Evolutionary conservation across 2,113 vertebrate genomes (phyloP).

Genomic region (Dendropsophus ebraccatus): DNA sequence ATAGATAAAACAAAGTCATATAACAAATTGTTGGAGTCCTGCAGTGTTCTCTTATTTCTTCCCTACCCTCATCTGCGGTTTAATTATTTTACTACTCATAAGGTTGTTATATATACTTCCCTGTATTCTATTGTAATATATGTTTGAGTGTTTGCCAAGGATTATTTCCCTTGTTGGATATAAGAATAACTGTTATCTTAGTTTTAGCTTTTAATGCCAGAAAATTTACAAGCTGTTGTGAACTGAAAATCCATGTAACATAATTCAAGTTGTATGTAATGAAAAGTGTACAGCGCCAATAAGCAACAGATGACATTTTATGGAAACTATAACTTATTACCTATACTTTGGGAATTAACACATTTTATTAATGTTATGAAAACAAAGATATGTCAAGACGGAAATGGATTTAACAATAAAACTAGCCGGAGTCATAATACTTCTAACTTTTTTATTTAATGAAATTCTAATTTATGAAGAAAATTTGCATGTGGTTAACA

Average conservation of each 20-base stretch:
- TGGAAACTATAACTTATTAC: neutral
- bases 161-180: slow-evolving; percentile 8
- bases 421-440: neutral
- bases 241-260: neutral
- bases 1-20: too few species aligned
- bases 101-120: too few species aligned
- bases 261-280: neutral
- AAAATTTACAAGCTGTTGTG: slow-evolving; percentile 2
- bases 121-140: neutral
- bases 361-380: neutral
- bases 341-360: neutral
- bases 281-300: neutral
- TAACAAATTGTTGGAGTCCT: too few species aligned
- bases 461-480: neutral
- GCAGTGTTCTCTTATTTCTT: too few species aligned
- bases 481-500: neutral
- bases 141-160: slow-evolving; percentile 3
- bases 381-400: neutral
- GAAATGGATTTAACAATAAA: neutral
- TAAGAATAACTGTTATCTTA: slow-evolving; percentile 19
- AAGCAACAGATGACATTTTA: neutral
- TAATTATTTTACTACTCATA: too few species aligned
- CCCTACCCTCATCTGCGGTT: too few species aligned
- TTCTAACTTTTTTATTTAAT: neutral
- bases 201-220: slow-evolving; percentile 11